Base-by-base conservation (phyloP, 2,888 invertebrate species). In the Sinohyriopsis cumingii region DNA sequence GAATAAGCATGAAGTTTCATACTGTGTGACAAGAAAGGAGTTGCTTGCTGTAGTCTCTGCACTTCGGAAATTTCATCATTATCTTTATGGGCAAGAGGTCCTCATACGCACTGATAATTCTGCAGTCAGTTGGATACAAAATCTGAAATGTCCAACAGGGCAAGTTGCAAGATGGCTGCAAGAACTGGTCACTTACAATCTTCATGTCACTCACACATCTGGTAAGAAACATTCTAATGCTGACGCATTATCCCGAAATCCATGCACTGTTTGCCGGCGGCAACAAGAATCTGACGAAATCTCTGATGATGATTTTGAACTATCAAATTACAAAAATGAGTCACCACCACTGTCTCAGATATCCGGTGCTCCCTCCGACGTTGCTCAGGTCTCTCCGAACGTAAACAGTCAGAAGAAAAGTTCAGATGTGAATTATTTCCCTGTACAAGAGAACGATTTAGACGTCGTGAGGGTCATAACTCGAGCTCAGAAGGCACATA, bases 41-140 rank as follows among this genome's bases (percentile, higher is more conserved):
- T 55, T 72, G 18, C 61, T 61, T 3, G 71, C 76, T 28, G 63
- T 73, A 33, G 62, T 73, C 4, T 28, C 53, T 28, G 68, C 68
- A 9, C 55, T 72, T 1, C 63, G 60, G 54, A 55, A 63, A 24
- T 73, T 71, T 54, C 72, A 72, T 53, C 54, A 62, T 4, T 74
- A 76, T 55, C 65, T 76, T 18, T 72, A 72, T 62, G 76, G 74
- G 22, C 68, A 74, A 61, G 9, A 67, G 18, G 64, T 77, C 20
- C 57, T 67, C 18, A 55, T 73, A 4, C 33, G 72, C 19, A 75
- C 72, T 6, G 75, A 75, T 60, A 72, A 77, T 69, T 67, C 72
- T 53, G 71, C 70, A 18, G 68, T 74, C 20, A 71, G 68, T n/a
- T 71, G 69, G 72, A 68, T 76, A 67, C 63, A 54, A 54, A 69